Evolutionary conservation across 2,888 invertebrate genomes (phyloP), one percentile per base, ranked within the genome.

Genomic region (Pandemis cinnamomeana): DNA sequence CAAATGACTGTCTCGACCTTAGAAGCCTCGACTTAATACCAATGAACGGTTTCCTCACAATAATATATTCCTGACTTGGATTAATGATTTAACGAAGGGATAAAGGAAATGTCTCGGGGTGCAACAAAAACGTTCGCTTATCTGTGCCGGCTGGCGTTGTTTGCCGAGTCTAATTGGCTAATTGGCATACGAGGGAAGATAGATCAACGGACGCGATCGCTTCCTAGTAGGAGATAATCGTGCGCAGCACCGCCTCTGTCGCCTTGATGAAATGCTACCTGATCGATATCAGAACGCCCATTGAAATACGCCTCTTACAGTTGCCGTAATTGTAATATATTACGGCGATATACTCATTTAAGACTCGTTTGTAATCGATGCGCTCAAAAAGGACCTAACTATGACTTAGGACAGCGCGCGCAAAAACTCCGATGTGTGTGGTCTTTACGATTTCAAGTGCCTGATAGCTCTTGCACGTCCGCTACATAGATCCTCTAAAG

Each of bases 121-220:
- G 80, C 80, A 82, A 83, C 81, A 87, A 89, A 83, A 87, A 84
- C 85, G 83, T 82, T 78, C 71, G 77, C 85, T 90, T 89, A 90
- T 90, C 89, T 87, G 71, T 83, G 82, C 82, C 80, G 73, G 76
- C 80, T 77, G 82, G 83, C 85, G 89, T 88, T 91, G 91, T 91
- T 89, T 85, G 87, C 84, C 83, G 84, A 86, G 91, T 92, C 92
- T 94, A 93, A 93, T 93, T 93, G 92, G 93, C 93, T 93, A 94
- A 94, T 94, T 94, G 93, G 93, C 91, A 92, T 91, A 92, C 91
- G 87, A 84, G 82, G 80, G 84, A 77, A 88, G 90, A 89, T 90
- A 90, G 89, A 91, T 92, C 90, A 82, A 84, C 83, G 82, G 83
- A 84, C 85, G 86, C 89, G 89, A 93, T 93, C 92, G 86, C 91